Conservation (phyloP, 2,888 invertebrate species). For the Oscheius sp. region DNA sequence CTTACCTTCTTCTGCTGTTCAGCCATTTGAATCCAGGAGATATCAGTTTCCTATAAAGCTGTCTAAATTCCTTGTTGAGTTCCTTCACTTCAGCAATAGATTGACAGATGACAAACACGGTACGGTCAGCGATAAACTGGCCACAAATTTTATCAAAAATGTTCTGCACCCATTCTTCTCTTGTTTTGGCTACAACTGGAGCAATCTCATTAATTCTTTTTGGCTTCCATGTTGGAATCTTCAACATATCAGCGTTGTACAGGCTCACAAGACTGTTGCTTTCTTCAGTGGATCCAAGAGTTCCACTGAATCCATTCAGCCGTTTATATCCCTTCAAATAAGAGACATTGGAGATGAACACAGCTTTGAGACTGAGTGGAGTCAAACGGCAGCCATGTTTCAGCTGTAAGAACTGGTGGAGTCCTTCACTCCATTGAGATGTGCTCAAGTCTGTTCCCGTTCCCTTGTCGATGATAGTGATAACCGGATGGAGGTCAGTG, state of each 20-base stretch:
- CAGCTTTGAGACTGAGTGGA: constrained; percentile 69
- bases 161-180: constrained; percentile 24
- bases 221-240: constrained; percentile 16
- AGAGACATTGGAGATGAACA: constrained; percentile 71
- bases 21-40: neutral
- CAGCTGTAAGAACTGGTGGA: constrained; percentile 59
- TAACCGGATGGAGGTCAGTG: constrained; percentile 11
- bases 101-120: constrained; percentile 67
- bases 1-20: too few species aligned
- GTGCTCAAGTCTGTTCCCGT: constrained; percentile 71
- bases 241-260: constrained; percentile 28
- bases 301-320: constrained; percentile 71
- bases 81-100: constrained; percentile 10
- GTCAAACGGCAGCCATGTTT: constrained; percentile 70
- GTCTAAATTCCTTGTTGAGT: neutral
- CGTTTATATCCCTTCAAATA: constrained; percentile 38
- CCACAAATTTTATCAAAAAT: constrained; percentile 20
- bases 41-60: neutral
- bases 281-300: constrained; percentile 70
- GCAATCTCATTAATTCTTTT: constrained; percentile 33
- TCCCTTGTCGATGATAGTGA: constrained; percentile 36
- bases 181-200: neutral
- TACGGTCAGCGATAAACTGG: constrained; percentile 44
- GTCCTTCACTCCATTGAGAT: constrained; percentile 71
- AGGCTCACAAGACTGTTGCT: constrained; percentile 24